Evolutionary conservation across 2,113 vertebrate species (phyloP), one percentile per base, ranked within the genome.

Genomic region (Ammospiza nelsoni): DNA sequence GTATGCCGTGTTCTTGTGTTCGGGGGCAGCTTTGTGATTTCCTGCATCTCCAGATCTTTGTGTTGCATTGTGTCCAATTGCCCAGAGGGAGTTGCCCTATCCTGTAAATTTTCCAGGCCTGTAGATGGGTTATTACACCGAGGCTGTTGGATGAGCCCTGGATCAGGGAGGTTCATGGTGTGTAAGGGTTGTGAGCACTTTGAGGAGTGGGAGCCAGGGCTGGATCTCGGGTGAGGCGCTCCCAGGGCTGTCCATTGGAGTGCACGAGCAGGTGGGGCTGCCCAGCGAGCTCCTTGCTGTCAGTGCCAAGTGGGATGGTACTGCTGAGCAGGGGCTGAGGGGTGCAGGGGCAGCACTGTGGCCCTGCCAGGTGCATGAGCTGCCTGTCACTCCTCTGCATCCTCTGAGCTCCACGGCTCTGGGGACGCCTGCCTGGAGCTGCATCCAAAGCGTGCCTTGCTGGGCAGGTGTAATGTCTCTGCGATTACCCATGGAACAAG

Each of bases 231-330:
- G 51, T 7, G 28, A 19, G 31, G 13, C 0, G 3, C 29, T 24
- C 18, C 15, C 23, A 18, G 23, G 16, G 63, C 67, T 57, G 57
- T 49, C 44, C 28, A 1, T 3, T 20, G 29, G 6, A 28, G 29
- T 2, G 19, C 39, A 31, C 5, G 1, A 52, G 69, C 49, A 20
- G 4, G 9, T 28, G 0, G 1, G n/a, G 16, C 11, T 75, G 55
- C 22, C 33, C 37, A 19, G 75, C 1, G 0, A n/a, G 12, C 25
- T 24, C 43, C 51, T 19, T 2, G 4, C 57, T 41, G 25, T 9
- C 0, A 0, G 3, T 59, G 43, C 46, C 0, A 0, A 5, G 5
- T 27, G 39, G 29, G 49, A 6, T 35, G 51, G 22, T 12, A 13
- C 52, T 11, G 54, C 39, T 55, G 9, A 15, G 51, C 15, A 16